A percentile compares a stretch with the other conserved stretches of the same genome.
These are phyloP conservation scores for Palythoa grandiflora DNA, from an alignment of 92 coral and sea anemone genomes.

Conservation along the genomic window DNA sequence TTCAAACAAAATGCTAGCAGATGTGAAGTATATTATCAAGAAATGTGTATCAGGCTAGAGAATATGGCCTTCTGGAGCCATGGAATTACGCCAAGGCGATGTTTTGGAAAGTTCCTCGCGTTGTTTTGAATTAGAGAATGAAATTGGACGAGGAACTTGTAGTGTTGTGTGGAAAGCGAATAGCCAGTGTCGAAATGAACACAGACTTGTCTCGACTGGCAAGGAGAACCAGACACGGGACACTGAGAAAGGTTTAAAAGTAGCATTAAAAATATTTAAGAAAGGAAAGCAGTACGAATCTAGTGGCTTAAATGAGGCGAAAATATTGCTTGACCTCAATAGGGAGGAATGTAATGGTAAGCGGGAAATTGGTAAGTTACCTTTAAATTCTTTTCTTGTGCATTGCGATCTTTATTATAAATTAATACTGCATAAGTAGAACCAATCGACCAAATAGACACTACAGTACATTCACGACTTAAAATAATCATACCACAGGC, in stretches of 20 bases:
- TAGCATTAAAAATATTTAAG: conserved; percentile 82
- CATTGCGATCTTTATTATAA: too few relatives aligned
- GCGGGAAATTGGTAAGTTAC: background rate
- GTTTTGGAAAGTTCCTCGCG: conserved; percentile 52
- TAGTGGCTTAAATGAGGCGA: conserved; percentile 78
- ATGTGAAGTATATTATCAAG: background rate
- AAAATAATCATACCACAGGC: too few relatives aligned
- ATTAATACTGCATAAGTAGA: too few relatives aligned
- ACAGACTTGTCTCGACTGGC: background rate
- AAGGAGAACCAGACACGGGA: background rate
- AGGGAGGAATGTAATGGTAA: background rate
- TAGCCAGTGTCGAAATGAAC: conserved; percentile 4
- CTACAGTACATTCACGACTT: too few relatives aligned
- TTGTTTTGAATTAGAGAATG: conserved; percentile 61
- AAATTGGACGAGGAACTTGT: conserved; percentile 75
- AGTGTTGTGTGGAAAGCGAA: conserved; percentile 68
- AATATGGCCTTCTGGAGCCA: background rate
- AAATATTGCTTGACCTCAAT: conserved; percentile 53
- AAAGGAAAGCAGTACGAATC: conserved; percentile 66
- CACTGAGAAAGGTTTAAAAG: conserved; percentile 22
- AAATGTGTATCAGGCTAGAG: background rate
- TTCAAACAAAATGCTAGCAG: conserved; percentile 53
- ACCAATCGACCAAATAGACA: too few relatives aligned
- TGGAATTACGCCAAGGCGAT: conserved; percentile 66
- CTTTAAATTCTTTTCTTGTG: too few relatives aligned